A percentile compares a stretch with the other conserved stretches of the same genome.
These are phyloP conservation scores for Anhinga rufa DNA, from an alignment of 2,113 vertebrate genomes.

Conservation along the genomic window DNA sequence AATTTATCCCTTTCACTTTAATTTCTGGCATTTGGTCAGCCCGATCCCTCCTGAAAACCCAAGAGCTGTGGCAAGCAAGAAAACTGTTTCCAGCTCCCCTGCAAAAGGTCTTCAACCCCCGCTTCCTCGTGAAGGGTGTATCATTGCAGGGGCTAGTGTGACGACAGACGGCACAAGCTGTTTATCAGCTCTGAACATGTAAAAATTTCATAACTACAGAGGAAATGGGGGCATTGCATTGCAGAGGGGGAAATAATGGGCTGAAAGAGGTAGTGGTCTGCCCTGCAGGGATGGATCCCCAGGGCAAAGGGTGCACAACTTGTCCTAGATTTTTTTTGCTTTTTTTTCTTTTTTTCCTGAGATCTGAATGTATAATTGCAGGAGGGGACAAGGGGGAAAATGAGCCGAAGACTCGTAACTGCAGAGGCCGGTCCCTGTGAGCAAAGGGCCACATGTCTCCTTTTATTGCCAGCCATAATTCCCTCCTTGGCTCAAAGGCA, in stretches of 20 bases:
- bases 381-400: constrained; percentile 29
- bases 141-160: neutral
- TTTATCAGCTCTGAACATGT: neutral
- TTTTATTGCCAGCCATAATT: constrained; percentile 82
- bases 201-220: neutral
- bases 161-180: rapidly evolving
- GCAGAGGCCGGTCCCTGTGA: constrained; percentile 75
- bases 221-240: neutral
- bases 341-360: neutral
- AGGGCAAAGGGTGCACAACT: constrained; percentile 13
- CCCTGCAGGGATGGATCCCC: neutral
- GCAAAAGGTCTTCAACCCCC: neutral
- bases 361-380: constrained; percentile 3
- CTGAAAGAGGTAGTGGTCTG: neutral
- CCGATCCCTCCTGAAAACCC: neutral
- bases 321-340: constrained; percentile 2
- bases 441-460: constrained; percentile 89
- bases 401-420: constrained; percentile 62
- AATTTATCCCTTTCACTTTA: neutral
- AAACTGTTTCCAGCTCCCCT: neutral
- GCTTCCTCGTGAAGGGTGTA: neutral
- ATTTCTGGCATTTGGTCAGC: neutral
- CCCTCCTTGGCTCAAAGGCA: constrained; percentile 79
- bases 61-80: neutral
- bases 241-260: neutral